These are phyloP conservation scores for Agriopis aurantiaria DNA, from an alignment of 2,888 invertebrate species.

Conservation along the genomic window DNA sequence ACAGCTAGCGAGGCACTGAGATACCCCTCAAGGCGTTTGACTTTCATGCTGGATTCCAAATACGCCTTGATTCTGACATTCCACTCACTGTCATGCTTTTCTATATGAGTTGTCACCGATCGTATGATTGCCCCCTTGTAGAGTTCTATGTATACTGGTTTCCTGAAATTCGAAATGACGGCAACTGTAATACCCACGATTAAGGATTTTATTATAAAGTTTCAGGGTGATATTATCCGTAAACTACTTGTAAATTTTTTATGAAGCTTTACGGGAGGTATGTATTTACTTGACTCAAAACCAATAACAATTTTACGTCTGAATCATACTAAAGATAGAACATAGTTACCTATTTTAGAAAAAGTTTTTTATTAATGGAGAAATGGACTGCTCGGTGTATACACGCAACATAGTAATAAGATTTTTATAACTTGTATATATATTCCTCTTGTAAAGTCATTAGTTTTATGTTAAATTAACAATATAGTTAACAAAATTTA, in stretches of 20 bases:
- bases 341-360: too few relatives aligned
- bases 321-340: too few relatives aligned
- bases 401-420: too few relatives aligned
- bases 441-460: too few relatives aligned
- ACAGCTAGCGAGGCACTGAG: conserved; percentile 64
- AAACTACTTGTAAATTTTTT: neutral
- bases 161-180: conserved; percentile 79
- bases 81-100: conserved; percentile 64
- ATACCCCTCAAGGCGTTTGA: conserved; percentile 58
- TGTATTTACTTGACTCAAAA: too few relatives aligned
- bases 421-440: too few relatives aligned
- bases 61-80: conserved; percentile 61
- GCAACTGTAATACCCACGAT: neutral
- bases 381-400: too few relatives aligned
- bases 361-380: too few relatives aligned
- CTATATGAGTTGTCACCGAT: conserved; percentile 84
- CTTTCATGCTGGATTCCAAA: conserved; percentile 63
- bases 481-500: too few relatives aligned
- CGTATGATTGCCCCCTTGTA: conserved; percentile 88
- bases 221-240: neutral
- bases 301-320: too few relatives aligned
- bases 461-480: too few relatives aligned
- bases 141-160: conserved; percentile 88
- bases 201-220: neutral
- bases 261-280: neutral